phyloP scores from a whole-genome alignment of 2,113 vertebrate species.

The Cyanocitta stelleri region DNA sequence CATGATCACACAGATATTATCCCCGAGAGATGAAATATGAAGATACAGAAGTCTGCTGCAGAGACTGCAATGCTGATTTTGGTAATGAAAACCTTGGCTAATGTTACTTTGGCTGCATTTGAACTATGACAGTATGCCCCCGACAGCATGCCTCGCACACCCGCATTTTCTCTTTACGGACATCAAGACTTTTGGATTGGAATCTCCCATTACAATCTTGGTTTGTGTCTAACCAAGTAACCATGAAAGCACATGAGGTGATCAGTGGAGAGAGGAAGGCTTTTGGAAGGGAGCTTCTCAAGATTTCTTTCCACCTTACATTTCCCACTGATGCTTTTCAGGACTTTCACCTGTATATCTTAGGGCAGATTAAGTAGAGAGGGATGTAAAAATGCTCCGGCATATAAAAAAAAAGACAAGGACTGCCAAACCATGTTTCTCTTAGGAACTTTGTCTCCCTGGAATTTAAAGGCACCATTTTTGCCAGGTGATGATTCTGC shows the following conservation, averaged over 20 bases:
- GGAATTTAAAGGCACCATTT: not conserved
- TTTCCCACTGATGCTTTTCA: not conserved
- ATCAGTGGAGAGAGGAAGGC: not conserved
- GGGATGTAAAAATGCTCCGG: not conserved
- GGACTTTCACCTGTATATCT: not conserved
- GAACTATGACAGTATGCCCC: not conserved
- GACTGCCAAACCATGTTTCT: not conserved
- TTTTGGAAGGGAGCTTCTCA: not conserved
- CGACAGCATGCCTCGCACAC: not conserved
- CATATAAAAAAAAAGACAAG: slow-evolving; percentile 12
- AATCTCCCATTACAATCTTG: not conserved
- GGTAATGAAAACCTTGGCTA: not conserved
- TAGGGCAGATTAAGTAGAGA: not conserved
- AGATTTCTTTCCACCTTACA: not conserved
- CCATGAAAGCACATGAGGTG: not conserved
- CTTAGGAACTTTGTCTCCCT: not conserved
- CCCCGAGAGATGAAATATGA: not conserved
- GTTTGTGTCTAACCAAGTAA: not conserved
- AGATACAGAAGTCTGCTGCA: not conserved
- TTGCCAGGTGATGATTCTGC: not conserved
- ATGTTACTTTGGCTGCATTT: not conserved
- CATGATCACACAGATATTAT: not conserved
- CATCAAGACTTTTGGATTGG: not conserved
- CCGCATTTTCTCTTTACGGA: not conserved
- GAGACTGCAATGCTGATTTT: not conserved